These are phyloP conservation scores for Melinaea marsaeus DNA, from an alignment of 2,888 invertebrate species.

Conservation along the genomic window DNA sequence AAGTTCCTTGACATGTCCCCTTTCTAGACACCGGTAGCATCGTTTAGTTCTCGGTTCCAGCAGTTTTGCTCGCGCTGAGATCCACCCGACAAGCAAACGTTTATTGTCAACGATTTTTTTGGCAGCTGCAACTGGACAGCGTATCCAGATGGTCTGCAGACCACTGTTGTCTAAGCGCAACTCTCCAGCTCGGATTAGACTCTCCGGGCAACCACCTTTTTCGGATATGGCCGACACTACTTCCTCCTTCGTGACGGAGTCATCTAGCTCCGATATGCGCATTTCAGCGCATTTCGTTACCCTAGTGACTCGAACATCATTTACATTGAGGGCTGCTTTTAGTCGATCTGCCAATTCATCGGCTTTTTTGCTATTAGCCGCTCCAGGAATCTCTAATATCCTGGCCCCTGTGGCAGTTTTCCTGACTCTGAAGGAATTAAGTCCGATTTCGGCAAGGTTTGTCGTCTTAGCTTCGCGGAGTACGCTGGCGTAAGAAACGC, in stretches of 20 bases:
- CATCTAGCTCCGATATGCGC: constrained; percentile 27
- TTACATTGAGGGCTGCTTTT: too few species aligned
- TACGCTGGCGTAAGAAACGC: too few species aligned
- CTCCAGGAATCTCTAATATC: too few species aligned
- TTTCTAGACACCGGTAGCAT: constrained; percentile 27
- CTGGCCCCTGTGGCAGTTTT: too few species aligned
- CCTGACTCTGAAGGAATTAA: too few species aligned
- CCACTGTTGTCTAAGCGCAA: constrained; percentile 1
- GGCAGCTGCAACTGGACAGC: constrained; percentile 25
- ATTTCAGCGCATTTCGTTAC: constrained; percentile 14
- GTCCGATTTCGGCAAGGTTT: too few species aligned
- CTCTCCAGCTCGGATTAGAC: constrained; percentile 10
- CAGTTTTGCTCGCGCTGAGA: constrained; percentile 16
- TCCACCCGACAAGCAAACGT: constrained; percentile 27
- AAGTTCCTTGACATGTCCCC: constrained; percentile 19
- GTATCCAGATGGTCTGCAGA: constrained; percentile 7
- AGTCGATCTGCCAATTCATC: too few species aligned
- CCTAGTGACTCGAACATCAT: too few species aligned
- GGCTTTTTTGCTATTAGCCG: too few species aligned
- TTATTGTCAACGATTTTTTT: constrained; percentile 19
- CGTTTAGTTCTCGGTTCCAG: constrained; percentile 15
- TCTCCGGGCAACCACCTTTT: constrained; percentile 12
- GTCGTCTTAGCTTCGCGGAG: too few species aligned
- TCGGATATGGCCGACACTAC: constrained; percentile 17
- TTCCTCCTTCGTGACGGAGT: constrained; percentile 22